Evolutionary conservation across 1,140 invertebrate genomes (phyloP).

Genomic region (Eciton burchellii): DNA sequence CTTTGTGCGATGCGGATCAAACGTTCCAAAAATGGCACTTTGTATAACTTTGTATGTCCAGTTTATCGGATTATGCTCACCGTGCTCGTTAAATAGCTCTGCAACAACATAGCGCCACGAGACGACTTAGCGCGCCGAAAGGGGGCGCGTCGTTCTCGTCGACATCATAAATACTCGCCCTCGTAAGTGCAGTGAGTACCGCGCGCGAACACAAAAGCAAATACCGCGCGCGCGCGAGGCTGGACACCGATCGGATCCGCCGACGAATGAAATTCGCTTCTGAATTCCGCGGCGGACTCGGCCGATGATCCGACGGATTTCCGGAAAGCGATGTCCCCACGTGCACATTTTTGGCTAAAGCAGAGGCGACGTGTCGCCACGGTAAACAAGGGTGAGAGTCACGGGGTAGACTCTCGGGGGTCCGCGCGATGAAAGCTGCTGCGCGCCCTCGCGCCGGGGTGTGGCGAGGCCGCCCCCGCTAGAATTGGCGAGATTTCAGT

Average conservation of each 20-base stretch:
- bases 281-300: constrained; percentile 42
- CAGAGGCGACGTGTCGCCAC: background rate
- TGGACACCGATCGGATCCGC: constrained; percentile 1
- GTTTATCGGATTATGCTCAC: background rate
- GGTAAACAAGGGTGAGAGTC: constrained; percentile 52
- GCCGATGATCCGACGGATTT: constrained; percentile 19
- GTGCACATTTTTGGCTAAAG: constrained; percentile 1
- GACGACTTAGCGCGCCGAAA: constrained; percentile 1
- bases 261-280: constrained; percentile 4
- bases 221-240: background rate
- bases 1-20: background rate
- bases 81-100: background rate
- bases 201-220: background rate
- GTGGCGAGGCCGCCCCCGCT: constrained; percentile 74
- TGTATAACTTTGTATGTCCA: background rate
- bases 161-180: background rate
- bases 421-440: constrained; percentile 43
- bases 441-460: constrained; percentile 52
- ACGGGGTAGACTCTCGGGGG: constrained; percentile 12
- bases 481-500: constrained; percentile 85
- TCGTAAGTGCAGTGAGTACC: background rate
- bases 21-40: background rate
- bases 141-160: background rate
- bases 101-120: background rate
- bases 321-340: constrained; percentile 1